A percentile compares a stretch with the other conserved stretches of the same genome.
These are phyloP conservation scores for Gobio occitaniae DNA, from an alignment of 2,797 vertebrate genomes.

Conservation along the genomic window DNA sequence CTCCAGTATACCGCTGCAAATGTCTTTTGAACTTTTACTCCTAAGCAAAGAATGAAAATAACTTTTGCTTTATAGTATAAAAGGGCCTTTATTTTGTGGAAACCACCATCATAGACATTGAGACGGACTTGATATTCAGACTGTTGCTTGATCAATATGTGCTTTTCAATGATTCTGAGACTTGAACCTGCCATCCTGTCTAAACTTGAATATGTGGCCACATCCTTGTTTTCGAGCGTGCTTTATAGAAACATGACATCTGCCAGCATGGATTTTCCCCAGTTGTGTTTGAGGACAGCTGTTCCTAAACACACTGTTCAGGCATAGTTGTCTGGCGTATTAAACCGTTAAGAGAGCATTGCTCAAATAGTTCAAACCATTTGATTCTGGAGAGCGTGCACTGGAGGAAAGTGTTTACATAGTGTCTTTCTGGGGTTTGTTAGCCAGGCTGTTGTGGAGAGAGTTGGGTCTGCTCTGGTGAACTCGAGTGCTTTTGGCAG, in stretches of 20 bases:
- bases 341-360: slow-evolving; percentile 78
- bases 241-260: slow-evolving; percentile 83
- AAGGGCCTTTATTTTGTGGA: neutral
- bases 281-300: slow-evolving; percentile 26
- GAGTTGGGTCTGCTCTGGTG: slow-evolving; percentile 51
- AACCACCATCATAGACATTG: neutral
- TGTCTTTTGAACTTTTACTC: neutral
- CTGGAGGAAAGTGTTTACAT: slow-evolving; percentile 60
- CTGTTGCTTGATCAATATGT: neutral
- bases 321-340: slow-evolving; percentile 74
- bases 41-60: neutral
- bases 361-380: slow-evolving; percentile 71
- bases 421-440: slow-evolving; percentile 62
- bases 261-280: slow-evolving; percentile 74
- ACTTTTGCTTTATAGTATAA: neutral
- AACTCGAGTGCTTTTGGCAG: slow-evolving; percentile 63
- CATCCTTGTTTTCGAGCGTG: slow-evolving; percentile 87
- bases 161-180: neutral
- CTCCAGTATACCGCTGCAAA: neutral
- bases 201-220: slow-evolving; percentile 53
- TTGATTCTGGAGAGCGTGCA: slow-evolving; percentile 73
- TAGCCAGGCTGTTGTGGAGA: slow-evolving; percentile 52
- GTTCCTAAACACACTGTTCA: slow-evolving; percentile 70
- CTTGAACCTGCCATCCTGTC: neutral
- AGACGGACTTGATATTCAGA: neutral